Evolutionary conservation across 1,140 invertebrate genomes (phyloP), one percentile per base, ranked within the genome.

Genomic region (Oncopodura yosiiana): DNA sequence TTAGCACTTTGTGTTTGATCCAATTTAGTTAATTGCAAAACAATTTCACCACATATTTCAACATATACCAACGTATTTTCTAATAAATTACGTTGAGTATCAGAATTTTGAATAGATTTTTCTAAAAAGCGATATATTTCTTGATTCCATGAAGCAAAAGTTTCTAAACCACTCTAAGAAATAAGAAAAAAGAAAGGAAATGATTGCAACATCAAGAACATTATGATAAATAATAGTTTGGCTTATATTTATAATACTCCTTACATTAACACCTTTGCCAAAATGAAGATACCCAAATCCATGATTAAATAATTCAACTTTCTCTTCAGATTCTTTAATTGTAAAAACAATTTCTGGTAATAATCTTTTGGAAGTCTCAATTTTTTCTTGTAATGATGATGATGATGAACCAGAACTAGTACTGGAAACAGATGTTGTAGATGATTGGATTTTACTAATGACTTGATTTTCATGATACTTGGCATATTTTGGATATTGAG

Each of bases 241-340:
- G 26, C 5, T 26, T 34, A 9, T 34, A 34, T n/a, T 5, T 26
- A 42, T 3, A 42, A 42, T 36, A 30, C 21, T 3, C 52, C 37
- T 51, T 51, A 63, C 62, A 53, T 52, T 60, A n/a, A 63, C 16
- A 5, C 62, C 62, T 26, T 56, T 52, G 2, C 54, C 58, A 60
- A 63, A 63, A 30, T 60, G 56, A 6, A 60, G 29, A 27, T 63
- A 63, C 1, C 58, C 62, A 29, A 58, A 58, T 26, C 58, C 62
- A 18, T 41, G 46, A 34, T 63, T 63, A 38, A 63, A 60, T 16
- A 53, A 18, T 11, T 41, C 49, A n/a, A 63, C 58, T 56, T 58
- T 60, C 30, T 63, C 62, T 29, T 63, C 62, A 9, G 55, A 44
- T 45, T 63, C 62, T 36, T 63, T 63, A 23, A 64, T 56, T 27